Conservation (phyloP, 2,888 invertebrate species). For the Galerucella pusilla region DNA sequence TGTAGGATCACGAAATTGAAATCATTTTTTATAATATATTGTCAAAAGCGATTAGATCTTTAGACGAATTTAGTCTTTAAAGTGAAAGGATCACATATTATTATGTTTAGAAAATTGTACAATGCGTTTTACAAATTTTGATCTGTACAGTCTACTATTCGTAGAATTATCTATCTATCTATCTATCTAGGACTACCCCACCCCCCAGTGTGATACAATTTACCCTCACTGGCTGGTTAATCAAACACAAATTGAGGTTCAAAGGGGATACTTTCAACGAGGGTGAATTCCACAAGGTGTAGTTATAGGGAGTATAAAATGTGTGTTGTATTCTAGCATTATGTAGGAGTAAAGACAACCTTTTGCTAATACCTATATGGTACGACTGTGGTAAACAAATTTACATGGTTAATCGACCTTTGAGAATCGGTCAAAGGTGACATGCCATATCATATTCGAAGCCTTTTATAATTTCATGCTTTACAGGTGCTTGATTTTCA, state of each 20-base stretch:
- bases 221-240: constrained; percentile 21
- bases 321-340: not conserved
- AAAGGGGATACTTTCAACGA: constrained; percentile 18
- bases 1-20: constrained; percentile 9
- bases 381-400: not conserved
- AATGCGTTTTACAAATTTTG: too few relatives aligned
- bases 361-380: not conserved
- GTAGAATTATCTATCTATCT: too few relatives aligned
- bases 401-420: constrained; percentile 15
- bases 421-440: constrained; percentile 29
- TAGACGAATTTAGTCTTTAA: not conserved
- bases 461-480: not conserved
- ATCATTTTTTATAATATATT: not conserved
- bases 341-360: too few relatives aligned
- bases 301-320: not conserved
- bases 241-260: constrained; percentile 31
- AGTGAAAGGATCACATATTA: too few relatives aligned
- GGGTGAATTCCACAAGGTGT: constrained; percentile 10
- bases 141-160: too few relatives aligned
- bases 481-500: not conserved
- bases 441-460: constrained; percentile 9
- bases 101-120: too few relatives aligned
- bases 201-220: constrained; percentile 18
- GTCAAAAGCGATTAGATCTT: not conserved
- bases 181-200: not conserved